Evolutionary conservation across 2,113 vertebrate species (phyloP).

Genomic region (Varanus komodoensis): DNA sequence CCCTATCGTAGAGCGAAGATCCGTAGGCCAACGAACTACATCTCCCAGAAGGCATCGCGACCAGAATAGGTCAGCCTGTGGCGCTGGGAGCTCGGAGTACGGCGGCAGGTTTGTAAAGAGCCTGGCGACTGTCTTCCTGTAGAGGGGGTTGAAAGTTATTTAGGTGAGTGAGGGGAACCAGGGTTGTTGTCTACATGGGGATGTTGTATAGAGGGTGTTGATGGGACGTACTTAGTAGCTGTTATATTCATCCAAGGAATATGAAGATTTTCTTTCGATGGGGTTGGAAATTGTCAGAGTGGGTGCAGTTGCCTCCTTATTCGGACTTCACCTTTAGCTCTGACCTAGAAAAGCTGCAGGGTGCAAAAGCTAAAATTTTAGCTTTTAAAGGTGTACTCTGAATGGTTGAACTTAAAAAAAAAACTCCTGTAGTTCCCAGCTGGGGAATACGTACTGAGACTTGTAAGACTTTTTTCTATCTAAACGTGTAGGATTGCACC

Average conservation of each 20-base stretch:
- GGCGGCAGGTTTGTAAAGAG: slow-evolving; percentile 70
- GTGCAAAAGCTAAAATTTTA: background rate
- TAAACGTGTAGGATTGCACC: no score
- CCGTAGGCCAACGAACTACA: slow-evolving; percentile 34
- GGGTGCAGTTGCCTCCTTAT: background rate
- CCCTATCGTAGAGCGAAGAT: accelerated
- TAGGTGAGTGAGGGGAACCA: background rate
- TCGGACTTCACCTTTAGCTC: background rate
- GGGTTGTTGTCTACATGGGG: background rate
- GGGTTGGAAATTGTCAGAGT: background rate
- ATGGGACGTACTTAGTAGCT: background rate
- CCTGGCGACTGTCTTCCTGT: background rate
- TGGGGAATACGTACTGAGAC: no score
- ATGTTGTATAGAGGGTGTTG: background rate
- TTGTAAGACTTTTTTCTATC: no score
- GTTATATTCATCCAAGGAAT: background rate
- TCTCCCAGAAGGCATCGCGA: slow-evolving; percentile 43
- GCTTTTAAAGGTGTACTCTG: no score
- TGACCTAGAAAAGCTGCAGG: background rate
- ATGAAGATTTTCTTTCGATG: background rate
- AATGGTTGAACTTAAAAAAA: no score
- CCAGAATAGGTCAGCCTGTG: background rate
- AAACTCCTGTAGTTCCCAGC: no score
- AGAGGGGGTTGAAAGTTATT: no score
- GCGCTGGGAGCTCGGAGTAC: slow-evolving; percentile 48